A percentile compares a stretch with the other conserved stretches of the same genome.
Evolutionary conservation across 2,888 invertebrate species (phyloP).

Genomic region (Morinoia aosen): DNA sequence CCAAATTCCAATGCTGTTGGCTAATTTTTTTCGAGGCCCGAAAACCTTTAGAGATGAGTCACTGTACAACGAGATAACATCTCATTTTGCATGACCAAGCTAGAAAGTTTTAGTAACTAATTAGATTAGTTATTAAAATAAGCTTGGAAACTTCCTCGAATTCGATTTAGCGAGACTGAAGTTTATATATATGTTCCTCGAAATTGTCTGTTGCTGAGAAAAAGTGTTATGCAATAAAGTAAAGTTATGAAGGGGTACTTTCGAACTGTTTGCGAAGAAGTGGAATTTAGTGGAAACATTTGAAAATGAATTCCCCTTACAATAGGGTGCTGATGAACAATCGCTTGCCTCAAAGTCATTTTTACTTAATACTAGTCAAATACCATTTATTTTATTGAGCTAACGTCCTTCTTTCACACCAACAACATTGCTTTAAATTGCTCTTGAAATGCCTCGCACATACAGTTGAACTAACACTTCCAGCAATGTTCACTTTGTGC

Average conservation of each 20-base stretch:
- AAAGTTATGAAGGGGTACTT: background rate
- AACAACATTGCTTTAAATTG: background rate
- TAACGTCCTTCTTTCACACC: background rate
- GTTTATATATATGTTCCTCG: background rate
- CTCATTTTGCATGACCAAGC: background rate
- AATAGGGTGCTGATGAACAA: background rate
- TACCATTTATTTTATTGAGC: background rate
- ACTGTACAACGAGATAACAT: background rate
- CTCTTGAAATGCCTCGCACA: background rate
- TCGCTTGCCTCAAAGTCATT: background rate
- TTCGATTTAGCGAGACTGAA: no score
- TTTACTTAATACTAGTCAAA: conserved; percentile 12
- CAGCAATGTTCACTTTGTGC: no score
- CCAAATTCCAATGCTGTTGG: background rate
- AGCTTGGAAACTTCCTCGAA: background rate
- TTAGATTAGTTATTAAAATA: background rate
- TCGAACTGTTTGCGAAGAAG: background rate
- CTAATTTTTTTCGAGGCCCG: background rate
- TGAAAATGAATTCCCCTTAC: background rate
- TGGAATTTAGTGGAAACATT: background rate
- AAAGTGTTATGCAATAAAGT: background rate
- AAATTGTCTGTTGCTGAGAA: background rate
- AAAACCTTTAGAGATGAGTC: background rate
- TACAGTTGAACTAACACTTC: background rate
- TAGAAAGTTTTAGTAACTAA: background rate